Evolutionary conservation across 2,797 vertebrate species (phyloP).

Genomic region (Onychomys leucogaster): DNA sequence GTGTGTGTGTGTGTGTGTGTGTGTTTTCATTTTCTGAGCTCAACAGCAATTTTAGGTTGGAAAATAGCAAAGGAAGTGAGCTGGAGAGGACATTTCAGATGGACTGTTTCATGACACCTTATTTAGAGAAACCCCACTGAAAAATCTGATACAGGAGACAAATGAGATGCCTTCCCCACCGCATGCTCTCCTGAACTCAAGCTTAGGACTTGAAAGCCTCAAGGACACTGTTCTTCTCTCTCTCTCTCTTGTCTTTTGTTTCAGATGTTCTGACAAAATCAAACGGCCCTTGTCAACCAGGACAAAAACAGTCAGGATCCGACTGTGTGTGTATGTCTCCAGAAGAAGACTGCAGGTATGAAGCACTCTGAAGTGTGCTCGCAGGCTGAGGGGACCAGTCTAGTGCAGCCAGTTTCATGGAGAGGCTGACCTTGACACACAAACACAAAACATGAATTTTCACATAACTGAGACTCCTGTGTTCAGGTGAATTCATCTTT

Average conservation of each 20-base stretch:
- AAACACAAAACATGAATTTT: slow-evolving; percentile 13
- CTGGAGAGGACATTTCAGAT: slow-evolving; percentile 38
- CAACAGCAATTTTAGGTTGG: not conserved
- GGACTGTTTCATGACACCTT: not conserved
- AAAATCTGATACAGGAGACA: not conserved
- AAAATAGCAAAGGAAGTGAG: not conserved
- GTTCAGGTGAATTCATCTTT: not conserved
- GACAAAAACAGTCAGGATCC: slow-evolving; percentile 87
- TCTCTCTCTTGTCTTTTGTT: slow-evolving; percentile 65
- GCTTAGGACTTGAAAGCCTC: not conserved
- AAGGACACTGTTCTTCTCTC: not conserved
- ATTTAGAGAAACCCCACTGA: slow-evolving; percentile 38
- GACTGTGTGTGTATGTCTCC: slow-evolving; percentile 91
- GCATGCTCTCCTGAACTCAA: not conserved
- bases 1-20: not conserved
- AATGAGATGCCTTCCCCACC: not conserved
- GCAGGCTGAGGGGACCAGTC: slow-evolving; percentile 18
- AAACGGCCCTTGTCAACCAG: slow-evolving; percentile 88
- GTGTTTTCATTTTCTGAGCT: slow-evolving; percentile 42
- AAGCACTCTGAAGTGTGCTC: not conserved
- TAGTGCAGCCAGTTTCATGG: not conserved
- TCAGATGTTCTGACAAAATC: slow-evolving; percentile 78
- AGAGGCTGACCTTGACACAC: not conserved
- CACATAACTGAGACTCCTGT: not conserved
- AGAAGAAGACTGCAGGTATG: slow-evolving; percentile 92